Conservation (phyloP, 2,113 vertebrate species). For the Narcine bancroftii region DNA sequence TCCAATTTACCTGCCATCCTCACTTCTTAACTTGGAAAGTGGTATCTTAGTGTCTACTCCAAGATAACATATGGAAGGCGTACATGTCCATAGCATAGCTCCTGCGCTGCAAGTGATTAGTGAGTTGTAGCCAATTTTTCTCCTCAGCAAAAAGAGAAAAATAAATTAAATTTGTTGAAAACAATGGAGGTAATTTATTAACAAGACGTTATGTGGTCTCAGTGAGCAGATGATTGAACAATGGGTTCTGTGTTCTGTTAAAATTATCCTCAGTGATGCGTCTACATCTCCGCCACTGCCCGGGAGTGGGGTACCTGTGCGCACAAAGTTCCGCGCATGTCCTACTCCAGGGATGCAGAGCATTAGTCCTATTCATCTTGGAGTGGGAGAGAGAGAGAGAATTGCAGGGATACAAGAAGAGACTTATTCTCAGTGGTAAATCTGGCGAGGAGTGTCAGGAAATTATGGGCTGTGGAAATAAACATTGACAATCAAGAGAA, state of each 20-base stretch:
- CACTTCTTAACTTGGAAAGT: not conserved
- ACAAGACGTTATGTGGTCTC: not conserved
- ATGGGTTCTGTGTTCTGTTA: not conserved
- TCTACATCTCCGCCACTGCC: not conserved
- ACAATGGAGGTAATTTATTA: constrained; percentile 13
- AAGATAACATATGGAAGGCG: not conserved
- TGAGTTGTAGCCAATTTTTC: not conserved
- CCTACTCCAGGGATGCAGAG: not conserved
- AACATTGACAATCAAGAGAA: not conserved
- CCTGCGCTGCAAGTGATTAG: not conserved
- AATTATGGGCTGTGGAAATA: constrained; percentile 4
- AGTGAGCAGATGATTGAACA: not conserved
- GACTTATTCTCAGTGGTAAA: constrained; percentile 6
- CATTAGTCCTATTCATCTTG: not conserved
- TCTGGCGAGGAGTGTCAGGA: not conserved
- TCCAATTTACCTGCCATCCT: not conserved
- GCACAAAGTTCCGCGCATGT: not conserved
- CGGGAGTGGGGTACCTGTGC: not conserved
- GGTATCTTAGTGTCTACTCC: not conserved
- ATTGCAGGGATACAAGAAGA: not conserved
- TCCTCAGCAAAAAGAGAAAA: not conserved
- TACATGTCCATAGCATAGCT: not conserved
- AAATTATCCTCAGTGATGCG: not conserved
- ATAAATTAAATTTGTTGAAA: constrained; percentile 16
- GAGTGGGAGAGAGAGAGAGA: not conserved